Conservation (phyloP, 2,113 vertebrate species). For the Tapirus terrestris region DNA sequence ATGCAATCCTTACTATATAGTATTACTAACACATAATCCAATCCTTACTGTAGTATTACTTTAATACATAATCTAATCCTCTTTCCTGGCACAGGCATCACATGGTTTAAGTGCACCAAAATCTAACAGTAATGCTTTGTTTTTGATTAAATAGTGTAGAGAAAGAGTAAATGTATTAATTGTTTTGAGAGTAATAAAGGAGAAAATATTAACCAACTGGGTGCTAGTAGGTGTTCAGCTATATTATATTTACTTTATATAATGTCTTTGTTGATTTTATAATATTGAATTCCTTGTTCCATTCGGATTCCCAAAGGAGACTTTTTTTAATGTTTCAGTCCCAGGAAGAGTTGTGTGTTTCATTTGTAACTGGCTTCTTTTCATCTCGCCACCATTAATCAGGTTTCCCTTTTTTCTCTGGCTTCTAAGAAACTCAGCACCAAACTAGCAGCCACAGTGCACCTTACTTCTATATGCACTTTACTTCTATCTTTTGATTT, state of each 20-base stretch:
- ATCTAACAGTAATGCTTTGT: constrained; percentile 35
- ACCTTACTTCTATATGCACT: neutral
- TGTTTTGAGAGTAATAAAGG: constrained; percentile 51
- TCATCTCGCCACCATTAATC: neutral
- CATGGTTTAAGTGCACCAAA: constrained; percentile 22
- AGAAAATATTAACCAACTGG: constrained; percentile 34
- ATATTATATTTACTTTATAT: neutral
- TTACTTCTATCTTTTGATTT: neutral
- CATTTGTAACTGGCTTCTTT: neutral
- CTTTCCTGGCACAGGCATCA: constrained; percentile 59
- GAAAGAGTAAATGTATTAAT: neutral
- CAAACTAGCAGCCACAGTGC: neutral
- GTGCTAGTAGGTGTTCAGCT: neutral
- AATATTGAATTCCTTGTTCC: neutral
- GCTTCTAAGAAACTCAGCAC: neutral
- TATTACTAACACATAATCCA: no score
- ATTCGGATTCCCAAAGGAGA: neutral
- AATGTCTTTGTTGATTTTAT: neutral
- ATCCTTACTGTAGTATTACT: no score
- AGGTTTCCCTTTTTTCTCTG: neutral
- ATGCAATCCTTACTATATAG: no score
- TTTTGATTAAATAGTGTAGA: neutral
- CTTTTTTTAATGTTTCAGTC: neutral
- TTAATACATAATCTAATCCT: neutral
- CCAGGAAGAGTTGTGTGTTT: neutral